Percentiles rank a stretch among this genome's conserved stretches.
Conservation (phyloP, 2,113 vertebrate species). For the Cisticola juncidis region DNA sequence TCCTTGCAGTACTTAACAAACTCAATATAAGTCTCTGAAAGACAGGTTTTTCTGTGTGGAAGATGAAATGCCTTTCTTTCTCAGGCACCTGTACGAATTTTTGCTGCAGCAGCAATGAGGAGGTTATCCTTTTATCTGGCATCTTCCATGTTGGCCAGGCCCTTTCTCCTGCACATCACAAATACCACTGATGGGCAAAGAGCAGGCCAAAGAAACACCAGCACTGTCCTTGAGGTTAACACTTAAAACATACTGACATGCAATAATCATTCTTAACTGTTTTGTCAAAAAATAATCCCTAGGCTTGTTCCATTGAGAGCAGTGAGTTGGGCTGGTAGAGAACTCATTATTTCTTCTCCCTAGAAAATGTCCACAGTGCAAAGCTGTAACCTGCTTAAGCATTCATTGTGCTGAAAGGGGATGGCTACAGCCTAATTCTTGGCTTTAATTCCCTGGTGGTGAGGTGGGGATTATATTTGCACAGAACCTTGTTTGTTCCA, state of each 20-base stretch:
- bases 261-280: not conserved
- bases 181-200: not conserved
- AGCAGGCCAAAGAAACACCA: not conserved
- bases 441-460: slow-evolving; percentile 21
- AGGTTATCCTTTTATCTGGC: not conserved
- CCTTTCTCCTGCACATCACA: not conserved
- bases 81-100: not conserved
- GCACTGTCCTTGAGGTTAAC: not conserved
- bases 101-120: not conserved
- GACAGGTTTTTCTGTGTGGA: not conserved
- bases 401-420: not conserved
- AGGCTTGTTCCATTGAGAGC: not conserved
- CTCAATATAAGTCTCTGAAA: not conserved
- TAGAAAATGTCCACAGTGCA: not conserved
- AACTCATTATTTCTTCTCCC: not conserved
- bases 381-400: slow-evolving; percentile 40
- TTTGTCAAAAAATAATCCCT: not conserved
- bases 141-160: not conserved
- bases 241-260: not conserved
- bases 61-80: not conserved
- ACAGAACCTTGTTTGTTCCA: slow-evolving; percentile 46
- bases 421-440: not conserved
- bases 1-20: not conserved
- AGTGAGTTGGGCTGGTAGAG: not conserved
- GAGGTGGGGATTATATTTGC: slow-evolving; percentile 42